These are phyloP conservation scores for Pseudorhiza aurosa DNA, from an alignment of 30 jellyfish, hydroid and myxozoan genomes.

Conservation along the genomic window DNA sequence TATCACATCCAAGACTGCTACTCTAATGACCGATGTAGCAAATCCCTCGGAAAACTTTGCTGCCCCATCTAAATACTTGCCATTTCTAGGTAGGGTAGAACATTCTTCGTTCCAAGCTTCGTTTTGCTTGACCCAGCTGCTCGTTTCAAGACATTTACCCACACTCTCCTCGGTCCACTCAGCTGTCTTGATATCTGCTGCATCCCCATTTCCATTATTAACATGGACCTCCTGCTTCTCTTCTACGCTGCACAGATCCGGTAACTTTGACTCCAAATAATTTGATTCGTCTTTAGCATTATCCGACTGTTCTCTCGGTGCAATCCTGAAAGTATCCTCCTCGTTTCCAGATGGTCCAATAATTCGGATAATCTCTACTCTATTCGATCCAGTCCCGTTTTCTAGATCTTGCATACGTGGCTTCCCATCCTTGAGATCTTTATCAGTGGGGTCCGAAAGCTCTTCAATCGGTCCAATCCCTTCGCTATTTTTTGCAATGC, in stretches of 20 bases:
- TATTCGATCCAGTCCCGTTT: neutral
- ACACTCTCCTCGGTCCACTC: no score
- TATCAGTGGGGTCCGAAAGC: neutral
- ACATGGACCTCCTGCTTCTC: neutral
- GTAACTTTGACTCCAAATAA: no score
- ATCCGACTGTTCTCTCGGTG: neutral
- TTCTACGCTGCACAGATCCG: no score
- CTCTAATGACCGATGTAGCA: neutral
- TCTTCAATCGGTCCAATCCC: neutral
- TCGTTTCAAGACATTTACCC: no score
- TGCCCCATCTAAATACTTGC: no score
- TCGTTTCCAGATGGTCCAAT: neutral
- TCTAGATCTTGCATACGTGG: no score
- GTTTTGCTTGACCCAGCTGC: no score
- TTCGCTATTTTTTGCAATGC: neutral
- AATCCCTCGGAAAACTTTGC: neutral
- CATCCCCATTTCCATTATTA: neutral
- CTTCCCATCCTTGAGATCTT: neutral
- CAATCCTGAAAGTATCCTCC: neutral
- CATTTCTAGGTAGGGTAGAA: no score
- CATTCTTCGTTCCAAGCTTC: no score
- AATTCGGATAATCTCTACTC: neutral
- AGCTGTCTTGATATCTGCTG: no score
- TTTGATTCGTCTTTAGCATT: neutral
- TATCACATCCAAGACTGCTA: neutral